Evolutionary conservation across 2,888 invertebrate species (phyloP).

Genomic region (Orthosia cruda): DNA sequence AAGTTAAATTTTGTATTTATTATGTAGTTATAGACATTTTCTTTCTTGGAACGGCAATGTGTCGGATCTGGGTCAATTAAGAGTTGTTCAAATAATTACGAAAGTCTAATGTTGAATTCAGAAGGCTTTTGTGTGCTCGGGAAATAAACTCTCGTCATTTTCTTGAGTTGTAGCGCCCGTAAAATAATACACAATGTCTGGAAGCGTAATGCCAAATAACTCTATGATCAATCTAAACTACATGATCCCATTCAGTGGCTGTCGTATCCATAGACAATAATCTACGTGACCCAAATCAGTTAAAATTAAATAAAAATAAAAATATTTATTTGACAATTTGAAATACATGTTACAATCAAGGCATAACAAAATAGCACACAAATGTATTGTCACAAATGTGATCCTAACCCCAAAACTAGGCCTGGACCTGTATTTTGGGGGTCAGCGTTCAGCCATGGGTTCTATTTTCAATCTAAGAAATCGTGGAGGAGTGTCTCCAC

Average conservation of each 20-base stretch:
- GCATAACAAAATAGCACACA: too few species aligned
- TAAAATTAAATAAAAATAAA: too few species aligned
- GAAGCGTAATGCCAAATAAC: neutral
- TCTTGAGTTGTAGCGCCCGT: constrained; percentile 1
- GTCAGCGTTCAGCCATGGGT: too few species aligned
- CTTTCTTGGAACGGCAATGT: constrained; percentile 16
- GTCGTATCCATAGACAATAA: constrained; percentile 11
- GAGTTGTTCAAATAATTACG: constrained; percentile 37
- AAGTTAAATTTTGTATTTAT: constrained; percentile 6
- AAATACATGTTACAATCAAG: too few species aligned
- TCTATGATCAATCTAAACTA: constrained; percentile 12
- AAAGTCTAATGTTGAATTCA: constrained; percentile 11
- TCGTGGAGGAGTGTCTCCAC: too few species aligned
- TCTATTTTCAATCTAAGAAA: too few species aligned
- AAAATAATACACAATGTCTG: constrained; percentile 36
- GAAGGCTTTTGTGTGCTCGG: constrained; percentile 6
- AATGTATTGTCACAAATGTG: too few species aligned
- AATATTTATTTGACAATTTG: too few species aligned
- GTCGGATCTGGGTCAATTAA: constrained; percentile 37
- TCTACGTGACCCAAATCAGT: constrained; percentile 27
- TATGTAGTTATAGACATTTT: constrained; percentile 40
- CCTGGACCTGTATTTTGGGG: too few species aligned
- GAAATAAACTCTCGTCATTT: constrained; percentile 28
- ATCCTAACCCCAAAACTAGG: too few species aligned
- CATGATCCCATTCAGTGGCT: constrained; percentile 13